Evolutionary conservation across 2,888 invertebrate genomes (phyloP).

Genomic region (Meteorus colon): DNA sequence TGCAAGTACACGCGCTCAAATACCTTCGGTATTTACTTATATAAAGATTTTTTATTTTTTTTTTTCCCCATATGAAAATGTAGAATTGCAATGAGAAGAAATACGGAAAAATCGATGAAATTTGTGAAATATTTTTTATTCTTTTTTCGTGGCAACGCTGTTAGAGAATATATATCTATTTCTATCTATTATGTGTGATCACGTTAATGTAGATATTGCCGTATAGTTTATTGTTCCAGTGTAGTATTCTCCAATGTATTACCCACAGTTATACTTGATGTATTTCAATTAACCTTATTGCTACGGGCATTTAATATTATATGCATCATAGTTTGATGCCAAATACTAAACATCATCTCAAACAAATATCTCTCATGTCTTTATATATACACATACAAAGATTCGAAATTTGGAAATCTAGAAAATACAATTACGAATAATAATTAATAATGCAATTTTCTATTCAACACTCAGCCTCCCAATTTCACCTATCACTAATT

Average conservation of each 20-base stretch:
- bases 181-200: constrained; percentile 42
- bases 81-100: no score
- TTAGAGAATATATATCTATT: background rate
- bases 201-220: background rate
- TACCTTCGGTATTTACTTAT: background rate
- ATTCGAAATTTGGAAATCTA: no score
- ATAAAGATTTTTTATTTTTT: background rate
- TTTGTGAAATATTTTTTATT: background rate
- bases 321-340: constrained; percentile 43
- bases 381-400: no score
- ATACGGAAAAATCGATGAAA: constrained; percentile 8
- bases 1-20: background rate
- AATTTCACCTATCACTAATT: no score
- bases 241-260: constrained; percentile 59
- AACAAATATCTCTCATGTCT: background rate
- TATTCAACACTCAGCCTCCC: no score
- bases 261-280: constrained; percentile 61
- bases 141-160: no score
- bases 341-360: constrained; percentile 59
- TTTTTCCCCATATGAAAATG: no score
- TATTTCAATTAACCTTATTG: constrained; percentile 70
- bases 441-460: no score
- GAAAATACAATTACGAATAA: no score
- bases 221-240: background rate
- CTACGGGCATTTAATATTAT: constrained; percentile 58